Evolutionary conservation across 2,797 vertebrate species (phyloP).

Genomic region (Columba guinea): DNA sequence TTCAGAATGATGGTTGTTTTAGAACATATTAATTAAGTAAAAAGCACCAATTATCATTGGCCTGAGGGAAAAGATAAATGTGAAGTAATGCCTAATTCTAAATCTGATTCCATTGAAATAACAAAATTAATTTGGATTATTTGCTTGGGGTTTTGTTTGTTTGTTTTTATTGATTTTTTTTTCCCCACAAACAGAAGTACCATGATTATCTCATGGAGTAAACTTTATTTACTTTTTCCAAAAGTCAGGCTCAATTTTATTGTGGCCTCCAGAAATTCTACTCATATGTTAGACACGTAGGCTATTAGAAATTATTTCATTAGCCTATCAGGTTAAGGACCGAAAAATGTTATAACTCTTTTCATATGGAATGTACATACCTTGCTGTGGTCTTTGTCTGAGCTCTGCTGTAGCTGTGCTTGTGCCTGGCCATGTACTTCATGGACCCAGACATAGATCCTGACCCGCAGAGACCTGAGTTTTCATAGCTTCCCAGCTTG

Average conservation of each 20-base stretch:
- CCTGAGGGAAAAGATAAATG: background rate
- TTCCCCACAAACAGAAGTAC: background rate
- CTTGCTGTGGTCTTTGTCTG: background rate
- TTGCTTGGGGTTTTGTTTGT: background rate
- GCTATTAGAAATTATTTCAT: background rate
- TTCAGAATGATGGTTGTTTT: background rate
- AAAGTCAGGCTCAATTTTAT: background rate
- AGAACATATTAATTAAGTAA: conserved; percentile 39
- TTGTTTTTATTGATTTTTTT: too few species aligned
- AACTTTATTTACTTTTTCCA: background rate
- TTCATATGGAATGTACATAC: background rate
- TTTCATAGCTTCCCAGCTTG: background rate
- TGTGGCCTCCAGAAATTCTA: background rate
- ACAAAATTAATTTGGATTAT: background rate
- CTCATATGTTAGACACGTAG: background rate
- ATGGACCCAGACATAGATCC: background rate
- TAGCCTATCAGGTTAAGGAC: background rate
- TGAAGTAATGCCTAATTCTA: background rate
- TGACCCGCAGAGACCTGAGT: background rate
- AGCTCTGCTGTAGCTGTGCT: background rate
- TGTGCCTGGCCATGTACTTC: background rate
- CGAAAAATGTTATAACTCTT: background rate
- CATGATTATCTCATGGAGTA: background rate
- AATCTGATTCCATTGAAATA: conserved; percentile 30
- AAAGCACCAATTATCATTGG: conserved; percentile 54